These are phyloP conservation scores for Meloe dianella DNA, from an alignment of 2,888 invertebrate species.

Conservation along the genomic window DNA sequence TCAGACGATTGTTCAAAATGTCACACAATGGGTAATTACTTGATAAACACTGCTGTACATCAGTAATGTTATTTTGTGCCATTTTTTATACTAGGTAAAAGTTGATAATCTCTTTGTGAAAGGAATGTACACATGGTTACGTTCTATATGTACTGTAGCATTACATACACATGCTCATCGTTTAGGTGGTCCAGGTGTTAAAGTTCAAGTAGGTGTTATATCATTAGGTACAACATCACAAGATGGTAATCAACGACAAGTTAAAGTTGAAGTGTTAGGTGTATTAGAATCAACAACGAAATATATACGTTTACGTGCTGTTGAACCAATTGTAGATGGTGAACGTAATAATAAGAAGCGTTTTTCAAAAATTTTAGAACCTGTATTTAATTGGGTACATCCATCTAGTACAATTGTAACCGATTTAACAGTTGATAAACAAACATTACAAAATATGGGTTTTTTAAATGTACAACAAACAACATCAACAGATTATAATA, in stretches of 20 bases:
- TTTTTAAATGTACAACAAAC: slow-evolving; percentile 76
- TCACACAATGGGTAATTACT: slow-evolving; percentile 82
- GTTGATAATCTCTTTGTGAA: slow-evolving; percentile 75
- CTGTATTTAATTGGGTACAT: slow-evolving; percentile 79
- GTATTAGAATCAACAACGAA: slow-evolving; percentile 78
- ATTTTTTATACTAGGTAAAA: slow-evolving; percentile 57
- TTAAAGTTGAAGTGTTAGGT: slow-evolving; percentile 87
- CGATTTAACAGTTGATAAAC: slow-evolving; percentile 84
- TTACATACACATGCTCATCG: slow-evolving; percentile 77
- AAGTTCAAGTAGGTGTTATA: slow-evolving; percentile 82
- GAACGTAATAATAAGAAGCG: slow-evolving; percentile 81
- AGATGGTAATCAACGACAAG: slow-evolving; percentile 68
- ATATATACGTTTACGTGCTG: slow-evolving; percentile 77
- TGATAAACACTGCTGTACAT: too few species aligned
- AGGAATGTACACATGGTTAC: slow-evolving; percentile 72
- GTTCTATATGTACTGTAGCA: slow-evolving; percentile 81
- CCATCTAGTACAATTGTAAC: slow-evolving; percentile 78
- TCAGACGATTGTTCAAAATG: slow-evolving; percentile 87
- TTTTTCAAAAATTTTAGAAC: slow-evolving; percentile 81
- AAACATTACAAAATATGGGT: slow-evolving; percentile 78
- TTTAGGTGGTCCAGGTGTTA: slow-evolving; percentile 74
- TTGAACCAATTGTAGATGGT: slow-evolving; percentile 80
- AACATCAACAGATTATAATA: slow-evolving; percentile 59
- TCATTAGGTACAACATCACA: slow-evolving; percentile 87
- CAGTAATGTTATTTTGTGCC: too few species aligned